A percentile compares a stretch with the other conserved stretches of the same genome.
These are phyloP conservation scores for Perdita meconis DNA, from an alignment of 2,888 invertebrate genomes.

Conservation along the genomic window DNA sequence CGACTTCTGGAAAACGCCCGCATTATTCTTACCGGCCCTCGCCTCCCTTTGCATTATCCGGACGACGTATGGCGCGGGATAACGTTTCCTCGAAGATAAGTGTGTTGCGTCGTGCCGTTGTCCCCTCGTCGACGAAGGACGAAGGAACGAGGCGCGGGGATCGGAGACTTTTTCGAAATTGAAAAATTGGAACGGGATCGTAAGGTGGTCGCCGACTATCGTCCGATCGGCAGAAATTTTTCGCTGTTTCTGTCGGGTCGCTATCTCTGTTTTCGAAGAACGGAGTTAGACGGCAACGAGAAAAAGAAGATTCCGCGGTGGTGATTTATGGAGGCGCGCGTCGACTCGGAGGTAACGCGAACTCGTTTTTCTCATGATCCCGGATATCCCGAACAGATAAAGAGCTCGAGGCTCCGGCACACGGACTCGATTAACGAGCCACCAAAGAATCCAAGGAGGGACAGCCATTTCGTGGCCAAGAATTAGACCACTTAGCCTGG, in stretches of 20 bases:
- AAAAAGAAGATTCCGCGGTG: neutral
- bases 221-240: conserved; percentile 17
- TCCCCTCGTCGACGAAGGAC: neutral
- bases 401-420: conserved; percentile 33
- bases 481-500: conserved; percentile 71
- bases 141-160: neutral
- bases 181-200: conserved; percentile 7
- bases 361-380: conserved; percentile 16
- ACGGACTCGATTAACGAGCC: conserved; percentile 57
- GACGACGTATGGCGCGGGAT: conserved; percentile 67
- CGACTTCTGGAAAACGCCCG: conserved; percentile 68
- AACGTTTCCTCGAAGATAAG: conserved; percentile 60
- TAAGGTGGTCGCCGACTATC: neutral
- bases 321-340: conserved; percentile 33
- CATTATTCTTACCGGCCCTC: conserved; percentile 73
- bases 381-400: conserved; percentile 59
- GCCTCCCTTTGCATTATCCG: conserved; percentile 66
- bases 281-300: neutral
- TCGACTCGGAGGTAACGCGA: conserved; percentile 22
- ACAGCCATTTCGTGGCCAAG: conserved; percentile 65
- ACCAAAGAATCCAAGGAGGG: conserved; percentile 56
- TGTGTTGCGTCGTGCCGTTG: conserved; percentile 33
- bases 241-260: neutral
- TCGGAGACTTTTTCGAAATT: conserved; percentile 13
- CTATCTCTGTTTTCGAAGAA: neutral